phyloP scores from a whole-genome alignment of 2,113 vertebrate genomes.

The Eulemur macaco region DNA sequence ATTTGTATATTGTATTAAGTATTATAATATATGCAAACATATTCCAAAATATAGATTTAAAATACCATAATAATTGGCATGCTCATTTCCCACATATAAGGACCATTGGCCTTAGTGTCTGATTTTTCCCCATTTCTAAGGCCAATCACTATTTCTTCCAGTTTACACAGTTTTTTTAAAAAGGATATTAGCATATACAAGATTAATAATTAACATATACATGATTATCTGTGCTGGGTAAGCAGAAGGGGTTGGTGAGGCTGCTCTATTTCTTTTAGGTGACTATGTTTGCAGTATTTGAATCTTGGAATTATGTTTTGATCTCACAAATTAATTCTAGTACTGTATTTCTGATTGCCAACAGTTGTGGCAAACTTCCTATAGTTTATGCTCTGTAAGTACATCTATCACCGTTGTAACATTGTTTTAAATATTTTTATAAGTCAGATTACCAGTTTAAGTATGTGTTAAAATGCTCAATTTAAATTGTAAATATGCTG shows the following conservation, averaged over 20 bases:
- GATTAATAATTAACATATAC: not conserved
- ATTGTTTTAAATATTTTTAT: conserved; percentile 36
- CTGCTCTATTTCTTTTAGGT: not conserved
- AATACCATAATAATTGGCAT: not conserved
- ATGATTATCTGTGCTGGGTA: not conserved
- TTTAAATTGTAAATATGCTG: conserved; percentile 42
- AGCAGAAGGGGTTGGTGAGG: not conserved
- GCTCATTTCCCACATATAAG: not conserved
- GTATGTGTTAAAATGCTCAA: conserved; percentile 21
- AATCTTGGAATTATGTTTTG: not conserved
- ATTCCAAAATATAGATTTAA: not conserved
- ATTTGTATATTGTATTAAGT: not conserved
- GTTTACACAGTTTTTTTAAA: not conserved
- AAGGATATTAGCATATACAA: not conserved
- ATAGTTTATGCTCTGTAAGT: not conserved
- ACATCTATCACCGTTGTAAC: not conserved
- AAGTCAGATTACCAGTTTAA: conserved; percentile 46
- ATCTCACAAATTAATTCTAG: not conserved
- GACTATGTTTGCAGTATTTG: not conserved
- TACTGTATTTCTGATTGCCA: not conserved
- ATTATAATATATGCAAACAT: not conserved
- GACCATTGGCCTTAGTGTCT: not conserved
- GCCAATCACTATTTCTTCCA: not conserved
- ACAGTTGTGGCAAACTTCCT: not conserved
- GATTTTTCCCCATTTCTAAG: not conserved